phyloP scores from a whole-genome alignment of 2,888 invertebrate species.

The Tetranychus piercei region DNA sequence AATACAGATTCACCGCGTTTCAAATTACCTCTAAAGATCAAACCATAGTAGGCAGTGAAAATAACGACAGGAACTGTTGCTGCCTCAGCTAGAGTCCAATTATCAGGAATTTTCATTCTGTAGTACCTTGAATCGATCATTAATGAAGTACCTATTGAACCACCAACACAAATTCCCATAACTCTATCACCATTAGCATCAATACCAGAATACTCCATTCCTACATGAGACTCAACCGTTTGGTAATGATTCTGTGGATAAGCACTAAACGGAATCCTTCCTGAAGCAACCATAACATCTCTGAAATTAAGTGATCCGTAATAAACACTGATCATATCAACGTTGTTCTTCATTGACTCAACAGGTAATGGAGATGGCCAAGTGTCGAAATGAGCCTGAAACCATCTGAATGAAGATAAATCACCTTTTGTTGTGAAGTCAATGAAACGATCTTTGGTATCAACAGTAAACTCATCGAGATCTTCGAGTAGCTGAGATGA shows the following conservation, averaged over 20 bases:
- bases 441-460: conserved; percentile 35
- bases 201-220: conserved; percentile 29
- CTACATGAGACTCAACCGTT: conserved; percentile 42
- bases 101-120: conserved; percentile 38
- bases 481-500: background rate
- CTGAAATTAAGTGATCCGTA: conserved; percentile 53
- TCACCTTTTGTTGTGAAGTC: conserved; percentile 38
- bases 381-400: conserved; percentile 58
- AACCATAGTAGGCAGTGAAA: conserved; percentile 38
- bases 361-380: conserved; percentile 44
- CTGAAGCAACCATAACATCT: conserved; percentile 90
- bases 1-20: conserved; percentile 32
- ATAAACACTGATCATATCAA: conserved; percentile 59
- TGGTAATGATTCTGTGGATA: conserved; percentile 49
- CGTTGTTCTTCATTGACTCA: conserved; percentile 30
- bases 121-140: conserved; percentile 40
- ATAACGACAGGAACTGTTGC: conserved; percentile 36
- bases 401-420: conserved; percentile 39
- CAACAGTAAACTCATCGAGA: background rate
- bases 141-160: conserved; percentile 37
- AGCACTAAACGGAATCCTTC: conserved; percentile 87
- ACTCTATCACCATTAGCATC: conserved; percentile 30
- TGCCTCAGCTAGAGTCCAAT: conserved; percentile 34
- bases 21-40: conserved; percentile 36
- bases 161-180: conserved; percentile 33